Percentiles rank a stretch among this genome's conserved stretches.
Evolutionary conservation across 2,113 vertebrate genomes (phyloP).

Genomic region (Pogonocichla stellata): DNA sequence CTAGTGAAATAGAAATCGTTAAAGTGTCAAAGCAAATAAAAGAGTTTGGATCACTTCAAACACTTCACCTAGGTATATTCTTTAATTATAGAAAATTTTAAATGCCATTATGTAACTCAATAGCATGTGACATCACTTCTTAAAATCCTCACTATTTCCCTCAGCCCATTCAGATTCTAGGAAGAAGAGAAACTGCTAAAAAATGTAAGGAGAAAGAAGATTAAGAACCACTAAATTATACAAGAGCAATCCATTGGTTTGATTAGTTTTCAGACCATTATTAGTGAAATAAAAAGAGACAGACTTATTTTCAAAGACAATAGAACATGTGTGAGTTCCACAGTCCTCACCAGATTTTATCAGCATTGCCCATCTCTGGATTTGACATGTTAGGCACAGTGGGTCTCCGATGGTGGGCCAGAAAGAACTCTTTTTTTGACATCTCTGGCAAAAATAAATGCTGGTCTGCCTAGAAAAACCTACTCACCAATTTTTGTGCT

Average conservation of each 20-base stretch:
- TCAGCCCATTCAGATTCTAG: neutral
- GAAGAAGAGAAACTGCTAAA: neutral
- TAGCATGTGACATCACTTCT: neutral
- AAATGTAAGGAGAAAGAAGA: neutral
- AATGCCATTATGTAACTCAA: neutral
- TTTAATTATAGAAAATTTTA: slow-evolving; percentile 11
- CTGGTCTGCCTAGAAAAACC: neutral
- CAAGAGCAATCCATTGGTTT: neutral
- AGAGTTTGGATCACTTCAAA: slow-evolving; percentile 26
- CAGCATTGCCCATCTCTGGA: neutral
- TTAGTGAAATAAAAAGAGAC: neutral
- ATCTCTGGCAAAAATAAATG: neutral
- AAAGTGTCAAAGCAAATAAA: slow-evolving; percentile 12
- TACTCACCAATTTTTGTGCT: neutral
- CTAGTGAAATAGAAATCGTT: neutral
- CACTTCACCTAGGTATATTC: neutral
- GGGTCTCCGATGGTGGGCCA: neutral
- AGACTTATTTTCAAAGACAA: neutral
- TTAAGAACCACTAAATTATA: neutral
- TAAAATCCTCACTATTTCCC: neutral
- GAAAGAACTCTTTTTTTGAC: neutral
- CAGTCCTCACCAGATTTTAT: neutral
- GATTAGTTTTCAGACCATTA: neutral
- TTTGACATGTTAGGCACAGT: neutral
- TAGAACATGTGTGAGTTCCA: rapidly evolving